Percentiles rank a stretch among this genome's conserved stretches.
Conservation (phyloP, 2,888 invertebrate genomes). For the Tridacna crocea region DNA sequence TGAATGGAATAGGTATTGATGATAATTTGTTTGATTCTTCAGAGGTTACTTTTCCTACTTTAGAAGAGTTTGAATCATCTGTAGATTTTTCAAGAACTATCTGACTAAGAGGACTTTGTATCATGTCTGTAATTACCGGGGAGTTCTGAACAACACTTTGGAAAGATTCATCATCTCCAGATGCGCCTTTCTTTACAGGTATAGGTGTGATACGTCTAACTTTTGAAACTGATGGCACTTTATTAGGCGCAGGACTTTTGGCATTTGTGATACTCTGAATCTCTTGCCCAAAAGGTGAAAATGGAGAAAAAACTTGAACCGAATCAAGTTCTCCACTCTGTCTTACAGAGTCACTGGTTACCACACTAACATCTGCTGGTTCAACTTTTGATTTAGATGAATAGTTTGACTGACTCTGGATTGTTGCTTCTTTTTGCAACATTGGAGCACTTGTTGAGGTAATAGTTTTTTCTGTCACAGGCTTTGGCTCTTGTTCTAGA, state of each 20-base stretch:
- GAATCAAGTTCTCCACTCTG: not conserved
- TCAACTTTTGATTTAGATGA: not conserved
- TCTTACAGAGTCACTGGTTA: not conserved
- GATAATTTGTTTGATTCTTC: not conserved
- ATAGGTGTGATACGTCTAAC: slow-evolving; percentile 59
- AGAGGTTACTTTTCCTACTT: not conserved
- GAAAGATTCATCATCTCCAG: slow-evolving; percentile 41
- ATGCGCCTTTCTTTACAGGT: slow-evolving; percentile 33
- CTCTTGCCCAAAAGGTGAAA: slow-evolving; percentile 60
- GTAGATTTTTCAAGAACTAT: slow-evolving; percentile 25
- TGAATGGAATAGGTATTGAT: not conserved
- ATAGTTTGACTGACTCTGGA: not conserved
- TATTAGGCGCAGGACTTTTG: slow-evolving; percentile 35
- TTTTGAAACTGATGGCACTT: slow-evolving; percentile 42
- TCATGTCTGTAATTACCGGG: slow-evolving; percentile 46
- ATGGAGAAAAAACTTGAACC: slow-evolving; percentile 46
- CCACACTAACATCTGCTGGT: not conserved
- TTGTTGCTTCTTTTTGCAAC: not conserved
- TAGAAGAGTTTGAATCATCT: slow-evolving; percentile 4
- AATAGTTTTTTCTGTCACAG: not conserved
- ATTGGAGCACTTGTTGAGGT: not conserved
- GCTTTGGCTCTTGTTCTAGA: not conserved
- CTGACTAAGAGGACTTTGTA: slow-evolving; percentile 6
- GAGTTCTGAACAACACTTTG: slow-evolving; percentile 53
- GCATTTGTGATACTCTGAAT: slow-evolving; percentile 48